Evolutionary conservation across 2,888 invertebrate species (phyloP).

Genomic region (Epinotia nisella): DNA sequence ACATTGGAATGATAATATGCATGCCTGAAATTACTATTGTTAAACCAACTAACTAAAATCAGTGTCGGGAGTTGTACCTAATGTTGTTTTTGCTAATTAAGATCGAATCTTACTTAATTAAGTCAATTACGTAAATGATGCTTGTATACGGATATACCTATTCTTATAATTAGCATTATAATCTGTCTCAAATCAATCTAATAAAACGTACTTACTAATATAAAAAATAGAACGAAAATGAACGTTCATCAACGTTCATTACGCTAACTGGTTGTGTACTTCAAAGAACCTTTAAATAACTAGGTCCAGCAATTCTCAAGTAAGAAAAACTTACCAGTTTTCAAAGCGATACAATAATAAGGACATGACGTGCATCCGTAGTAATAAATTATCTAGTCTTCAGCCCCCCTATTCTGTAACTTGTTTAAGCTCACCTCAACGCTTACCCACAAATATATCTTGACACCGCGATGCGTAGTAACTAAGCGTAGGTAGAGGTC

Average conservation of each 20-base stretch:
- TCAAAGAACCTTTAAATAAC: slow-evolving; percentile 2
- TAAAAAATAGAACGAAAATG: slow-evolving; percentile 3
- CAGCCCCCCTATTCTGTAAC: no score
- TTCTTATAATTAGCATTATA: background rate
- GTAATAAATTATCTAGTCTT: background rate
- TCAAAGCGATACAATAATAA: slow-evolving; percentile 4
- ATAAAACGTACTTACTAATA: background rate
- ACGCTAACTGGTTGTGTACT: slow-evolving; percentile 10
- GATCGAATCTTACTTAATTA: background rate
- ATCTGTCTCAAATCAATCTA: background rate
- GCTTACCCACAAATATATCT: no score
- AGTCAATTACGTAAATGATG: background rate
- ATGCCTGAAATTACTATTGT: background rate
- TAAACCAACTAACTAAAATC: background rate
- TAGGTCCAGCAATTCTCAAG: background rate
- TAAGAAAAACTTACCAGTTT: slow-evolving; percentile 24
- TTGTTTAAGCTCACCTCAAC: no score
- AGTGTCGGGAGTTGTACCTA: background rate
- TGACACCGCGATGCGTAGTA: no score
- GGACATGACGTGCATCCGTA: slow-evolving; percentile 3
- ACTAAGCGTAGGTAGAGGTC: no score
- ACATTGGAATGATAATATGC: slow-evolving; percentile 29
- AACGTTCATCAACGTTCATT: slow-evolving; percentile 21
- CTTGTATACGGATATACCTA: background rate
- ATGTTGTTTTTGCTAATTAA: background rate